A percentile compares a stretch with the other conserved stretches of the same genome.
Evolutionary conservation across 1,140 invertebrate species (phyloP).

Genomic region (Drosophila nannoptera): DNA sequence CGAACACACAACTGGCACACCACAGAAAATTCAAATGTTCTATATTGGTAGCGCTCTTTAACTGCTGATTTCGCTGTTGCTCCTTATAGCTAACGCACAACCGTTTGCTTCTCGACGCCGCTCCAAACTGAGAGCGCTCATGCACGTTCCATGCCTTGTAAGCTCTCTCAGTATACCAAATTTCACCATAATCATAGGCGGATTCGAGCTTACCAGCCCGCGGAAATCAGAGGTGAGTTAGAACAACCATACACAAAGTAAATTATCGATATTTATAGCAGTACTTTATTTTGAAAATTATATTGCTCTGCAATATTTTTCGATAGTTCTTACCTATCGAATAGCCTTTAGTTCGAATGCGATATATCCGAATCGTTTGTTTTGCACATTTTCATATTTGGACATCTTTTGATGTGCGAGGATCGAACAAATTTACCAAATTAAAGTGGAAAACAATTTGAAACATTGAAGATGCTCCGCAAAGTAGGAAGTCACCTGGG

Average conservation of each 20-base stretch:
- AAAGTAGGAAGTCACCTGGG: conserved; percentile 40
- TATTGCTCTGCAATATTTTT: not conserved
- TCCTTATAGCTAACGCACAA: conserved; percentile 45
- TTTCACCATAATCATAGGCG: conserved; percentile 18
- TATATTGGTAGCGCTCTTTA: conserved; percentile 39
- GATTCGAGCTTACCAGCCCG: not conserved
- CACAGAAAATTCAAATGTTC: conserved; percentile 25
- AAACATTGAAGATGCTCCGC: conserved; percentile 39
- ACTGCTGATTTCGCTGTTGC: conserved; percentile 10
- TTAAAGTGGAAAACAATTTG: conserved; percentile 14
- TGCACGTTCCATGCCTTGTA: conserved; percentile 18
- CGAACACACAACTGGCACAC: conserved; percentile 37
- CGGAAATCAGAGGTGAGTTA: conserved; percentile 1
- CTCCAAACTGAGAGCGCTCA: conserved; percentile 53
- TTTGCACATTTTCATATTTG: conserved; percentile 17
- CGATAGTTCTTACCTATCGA: conserved; percentile 10
- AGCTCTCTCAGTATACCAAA: conserved; percentile 13
- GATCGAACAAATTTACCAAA: conserved; percentile 5
- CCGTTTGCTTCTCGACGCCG: conserved; percentile 58
- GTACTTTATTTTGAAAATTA: not conserved
- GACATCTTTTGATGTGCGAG: not conserved
- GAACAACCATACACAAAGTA: not conserved
- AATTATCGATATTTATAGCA: not conserved
- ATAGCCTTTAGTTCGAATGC: not conserved
- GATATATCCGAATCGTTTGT: conserved; percentile 33